These are phyloP conservation scores for Eupristina koningsbergeri DNA, from an alignment of 1,140 invertebrate genomes.

Conservation along the genomic window DNA sequence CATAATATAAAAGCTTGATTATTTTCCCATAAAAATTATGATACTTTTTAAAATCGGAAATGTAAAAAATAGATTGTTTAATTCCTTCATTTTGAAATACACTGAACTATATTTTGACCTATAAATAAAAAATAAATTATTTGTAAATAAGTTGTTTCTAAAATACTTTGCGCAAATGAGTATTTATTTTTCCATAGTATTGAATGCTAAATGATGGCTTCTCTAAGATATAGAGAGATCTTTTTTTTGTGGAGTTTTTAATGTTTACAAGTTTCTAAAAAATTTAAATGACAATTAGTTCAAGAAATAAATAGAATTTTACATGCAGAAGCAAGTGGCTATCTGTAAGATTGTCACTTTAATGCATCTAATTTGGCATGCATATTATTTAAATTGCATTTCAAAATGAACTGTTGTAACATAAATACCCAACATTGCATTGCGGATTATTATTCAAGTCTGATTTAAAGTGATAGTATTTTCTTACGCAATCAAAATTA, in stretches of 20 bases:
- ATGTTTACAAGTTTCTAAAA: no score
- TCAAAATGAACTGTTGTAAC: no score
- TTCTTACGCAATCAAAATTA: not conserved
- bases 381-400: no score
- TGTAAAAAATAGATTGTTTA: no score
- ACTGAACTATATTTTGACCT: not conserved
- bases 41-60: not conserved
- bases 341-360: no score
- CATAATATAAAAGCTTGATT: not conserved
- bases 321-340: no score
- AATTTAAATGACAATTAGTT: no score
- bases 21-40: not conserved
- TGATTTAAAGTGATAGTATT: not conserved
- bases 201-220: not conserved
- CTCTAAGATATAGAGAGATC: no score
- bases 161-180: not conserved
- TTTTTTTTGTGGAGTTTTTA: no score
- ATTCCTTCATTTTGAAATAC: not conserved
- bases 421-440: no score
- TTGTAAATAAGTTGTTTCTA: not conserved
- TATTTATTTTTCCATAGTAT: not conserved
- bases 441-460: not conserved
- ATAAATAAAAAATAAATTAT: not conserved
- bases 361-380: no score
- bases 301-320: no score